Conservation (phyloP, 2,797 vertebrate species). For the Sebastes oblongus region DNA sequence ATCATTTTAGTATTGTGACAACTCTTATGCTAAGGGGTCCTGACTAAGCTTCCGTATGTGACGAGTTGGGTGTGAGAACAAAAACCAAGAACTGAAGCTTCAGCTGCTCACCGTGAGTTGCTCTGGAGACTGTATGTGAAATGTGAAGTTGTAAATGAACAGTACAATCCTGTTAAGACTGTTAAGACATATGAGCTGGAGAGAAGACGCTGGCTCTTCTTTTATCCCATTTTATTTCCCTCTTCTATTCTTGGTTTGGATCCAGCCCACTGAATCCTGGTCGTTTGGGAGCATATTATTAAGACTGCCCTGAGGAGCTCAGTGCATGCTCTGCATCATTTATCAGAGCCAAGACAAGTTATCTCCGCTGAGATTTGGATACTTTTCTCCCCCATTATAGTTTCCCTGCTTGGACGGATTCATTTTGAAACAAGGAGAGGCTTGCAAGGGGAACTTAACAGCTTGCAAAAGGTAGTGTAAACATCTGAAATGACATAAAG, state of each 20-base stretch:
- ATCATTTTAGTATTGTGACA: not conserved
- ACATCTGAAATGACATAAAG: not conserved
- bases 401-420: not conserved
- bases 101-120: not conserved
- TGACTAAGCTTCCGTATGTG: not conserved
- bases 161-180: not conserved
- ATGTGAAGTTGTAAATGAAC: conserved; percentile 1
- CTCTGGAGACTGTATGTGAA: not conserved
- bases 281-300: conserved; percentile 32
- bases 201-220: not conserved
- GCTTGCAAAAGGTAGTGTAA: not conserved
- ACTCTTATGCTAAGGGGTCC: not conserved
- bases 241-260: not conserved
- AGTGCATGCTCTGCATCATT: conserved; percentile 31
- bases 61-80: not conserved
- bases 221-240: conserved; percentile 15
- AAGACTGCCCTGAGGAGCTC: conserved; percentile 21
- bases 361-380: conserved; percentile 11
- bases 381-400: conserved; percentile 2
- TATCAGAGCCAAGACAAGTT: conserved; percentile 32
- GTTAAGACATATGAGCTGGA: not conserved
- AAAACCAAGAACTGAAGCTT: not conserved
- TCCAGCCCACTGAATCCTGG: conserved; percentile 4
- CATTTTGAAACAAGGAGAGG: not conserved
- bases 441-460: not conserved